Evolutionary conservation across 2,888 invertebrate genomes (phyloP).

Genomic region (Congeria kusceri): DNA sequence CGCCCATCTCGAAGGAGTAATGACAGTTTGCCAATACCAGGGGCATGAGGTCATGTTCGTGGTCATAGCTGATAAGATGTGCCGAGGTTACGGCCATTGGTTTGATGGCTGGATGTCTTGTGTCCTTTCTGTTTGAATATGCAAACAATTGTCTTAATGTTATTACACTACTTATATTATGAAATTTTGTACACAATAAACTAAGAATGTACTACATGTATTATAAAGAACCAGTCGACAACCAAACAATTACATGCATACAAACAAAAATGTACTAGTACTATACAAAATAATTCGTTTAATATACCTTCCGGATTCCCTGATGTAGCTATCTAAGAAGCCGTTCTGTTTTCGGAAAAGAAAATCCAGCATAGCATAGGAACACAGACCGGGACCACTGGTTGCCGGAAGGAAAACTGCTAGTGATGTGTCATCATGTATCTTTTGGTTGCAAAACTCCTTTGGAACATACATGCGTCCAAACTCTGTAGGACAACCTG

Average conservation of each 20-base stretch:
- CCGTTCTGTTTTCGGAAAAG: constrained; percentile 74
- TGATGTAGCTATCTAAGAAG: constrained; percentile 68
- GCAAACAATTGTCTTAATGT: background rate
- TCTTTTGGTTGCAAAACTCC: constrained; percentile 53
- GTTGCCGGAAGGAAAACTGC: constrained; percentile 61
- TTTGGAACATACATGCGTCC: constrained; percentile 59
- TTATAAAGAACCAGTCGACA: too few relatives aligned
- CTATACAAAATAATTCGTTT: background rate
- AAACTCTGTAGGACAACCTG: constrained; percentile 50
- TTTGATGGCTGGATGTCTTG: constrained; percentile 27
- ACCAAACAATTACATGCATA: too few relatives aligned
- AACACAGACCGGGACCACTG: constrained; percentile 74
- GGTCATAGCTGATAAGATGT: constrained; percentile 68
- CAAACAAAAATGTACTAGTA: too few relatives aligned
- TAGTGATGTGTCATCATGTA: constrained; percentile 53
- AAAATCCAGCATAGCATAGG: constrained; percentile 73
- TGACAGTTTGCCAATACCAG: constrained; percentile 74
- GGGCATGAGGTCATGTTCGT: constrained; percentile 72
- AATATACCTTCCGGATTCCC: constrained; percentile 13
- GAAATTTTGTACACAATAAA: background rate
- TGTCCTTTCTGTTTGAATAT: constrained; percentile 1
- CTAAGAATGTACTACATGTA: background rate
- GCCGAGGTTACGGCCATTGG: constrained; percentile 61
- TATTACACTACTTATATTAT: background rate
- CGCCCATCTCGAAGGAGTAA: constrained; percentile 69